Evolutionary conservation across 2,888 invertebrate genomes (phyloP).

Genomic region (Amphiduros pacificus): DNA sequence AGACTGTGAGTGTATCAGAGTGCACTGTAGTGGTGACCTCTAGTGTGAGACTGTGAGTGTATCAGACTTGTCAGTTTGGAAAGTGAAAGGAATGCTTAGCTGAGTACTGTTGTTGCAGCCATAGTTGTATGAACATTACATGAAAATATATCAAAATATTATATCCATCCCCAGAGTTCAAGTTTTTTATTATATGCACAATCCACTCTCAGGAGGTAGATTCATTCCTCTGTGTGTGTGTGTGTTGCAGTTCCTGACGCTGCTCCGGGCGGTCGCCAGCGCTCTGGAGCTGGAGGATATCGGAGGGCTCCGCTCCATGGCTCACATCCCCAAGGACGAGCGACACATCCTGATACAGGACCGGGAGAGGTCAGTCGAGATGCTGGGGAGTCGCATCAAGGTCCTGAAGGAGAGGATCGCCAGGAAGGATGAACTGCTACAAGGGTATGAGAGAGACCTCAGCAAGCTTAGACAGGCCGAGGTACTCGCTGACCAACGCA

Average conservation of each 20-base stretch:
- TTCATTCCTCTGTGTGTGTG: neutral
- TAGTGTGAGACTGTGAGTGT: no score
- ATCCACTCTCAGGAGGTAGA: neutral
- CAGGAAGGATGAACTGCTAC: constrained; percentile 56
- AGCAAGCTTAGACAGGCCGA: constrained; percentile 53
- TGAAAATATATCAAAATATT: neutral
- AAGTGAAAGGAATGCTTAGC: no score
- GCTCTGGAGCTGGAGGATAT: constrained; percentile 50
- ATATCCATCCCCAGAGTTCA: neutral
- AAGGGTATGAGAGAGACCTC: constrained; percentile 57
- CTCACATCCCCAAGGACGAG: constrained; percentile 55
- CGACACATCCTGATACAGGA: constrained; percentile 43
- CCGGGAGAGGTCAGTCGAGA: constrained; percentile 44
- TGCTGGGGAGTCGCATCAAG: constrained; percentile 43
- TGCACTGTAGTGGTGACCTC: no score
- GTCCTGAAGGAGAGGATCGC: constrained; percentile 46
- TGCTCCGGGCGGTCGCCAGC: constrained; percentile 47
- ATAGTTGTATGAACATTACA: neutral
- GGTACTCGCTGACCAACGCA: constrained; percentile 46
- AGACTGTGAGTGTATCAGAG: no score
- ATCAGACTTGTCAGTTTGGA: no score
- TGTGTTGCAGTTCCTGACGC: constrained; percentile 44
- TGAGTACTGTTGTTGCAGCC: neutral
- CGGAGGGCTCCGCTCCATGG: constrained; percentile 51
- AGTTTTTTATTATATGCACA: neutral